Evolutionary conservation across 1,140 invertebrate species (phyloP).

Genomic region (Diabrotica undecimpunctata): DNA sequence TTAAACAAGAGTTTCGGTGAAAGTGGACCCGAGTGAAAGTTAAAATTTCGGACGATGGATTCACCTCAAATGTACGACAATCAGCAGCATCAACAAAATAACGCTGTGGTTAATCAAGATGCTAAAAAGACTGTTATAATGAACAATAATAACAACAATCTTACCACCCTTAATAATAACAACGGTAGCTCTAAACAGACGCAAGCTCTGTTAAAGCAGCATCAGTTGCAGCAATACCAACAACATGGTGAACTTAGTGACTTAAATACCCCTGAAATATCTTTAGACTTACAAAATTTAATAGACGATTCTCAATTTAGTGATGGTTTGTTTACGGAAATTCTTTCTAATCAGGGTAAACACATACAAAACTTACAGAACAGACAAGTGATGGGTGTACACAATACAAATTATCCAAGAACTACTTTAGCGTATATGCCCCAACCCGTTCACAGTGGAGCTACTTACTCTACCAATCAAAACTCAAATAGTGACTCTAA

Average conservation of each 20-base stretch:
- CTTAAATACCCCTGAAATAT: conserved; percentile 83
- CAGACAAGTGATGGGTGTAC: conserved; percentile 48
- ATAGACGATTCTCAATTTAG: conserved; percentile 85
- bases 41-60: conserved; percentile 52
- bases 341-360: conserved; percentile 59
- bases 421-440: conserved; percentile 83
- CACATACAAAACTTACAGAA: conserved; percentile 51
- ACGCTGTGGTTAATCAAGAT: conserved; percentile 37
- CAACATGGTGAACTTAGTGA: conserved; percentile 76
- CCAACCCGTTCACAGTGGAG: conserved; percentile 80
- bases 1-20: conserved; percentile 37
- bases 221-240: conserved; percentile 62
- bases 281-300: conserved; percentile 80
- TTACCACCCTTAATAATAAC: conserved; percentile 44
- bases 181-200: conserved; percentile 47
- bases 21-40: conserved; percentile 43
- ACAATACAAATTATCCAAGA: conserved; percentile 53
- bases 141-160: conserved; percentile 48
- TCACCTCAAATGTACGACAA: conserved; percentile 70
- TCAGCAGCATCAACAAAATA: conserved; percentile 48
- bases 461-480: conserved; percentile 58
- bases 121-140: conserved; percentile 46
- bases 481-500: conserved; percentile 48
- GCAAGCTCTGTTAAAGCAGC: conserved; percentile 43
- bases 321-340: conserved; percentile 77